These are phyloP conservation scores for Passerculus sandwichensis DNA, from an alignment of 2,797 vertebrate genomes.

Conservation along the genomic window DNA sequence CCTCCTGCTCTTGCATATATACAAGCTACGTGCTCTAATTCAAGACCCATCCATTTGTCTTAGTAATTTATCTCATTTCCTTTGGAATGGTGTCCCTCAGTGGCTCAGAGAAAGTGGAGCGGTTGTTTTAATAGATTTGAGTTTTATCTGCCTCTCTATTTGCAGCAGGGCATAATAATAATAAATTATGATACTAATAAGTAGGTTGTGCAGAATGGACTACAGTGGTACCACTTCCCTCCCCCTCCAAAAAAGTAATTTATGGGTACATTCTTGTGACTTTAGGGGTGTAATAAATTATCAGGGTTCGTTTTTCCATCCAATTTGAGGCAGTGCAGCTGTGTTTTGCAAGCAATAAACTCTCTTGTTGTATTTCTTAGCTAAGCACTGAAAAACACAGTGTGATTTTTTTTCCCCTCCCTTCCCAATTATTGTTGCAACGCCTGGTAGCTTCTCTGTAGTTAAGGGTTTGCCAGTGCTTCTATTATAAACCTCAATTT, in stretches of 20 bases:
- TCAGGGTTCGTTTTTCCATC: slow-evolving; percentile 75
- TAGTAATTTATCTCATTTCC: slow-evolving; percentile 70
- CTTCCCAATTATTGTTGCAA: slow-evolving; percentile 66
- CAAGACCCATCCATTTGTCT: slow-evolving; percentile 28
- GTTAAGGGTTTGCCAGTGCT: slow-evolving; percentile 71
- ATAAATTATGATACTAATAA: slow-evolving; percentile 83
- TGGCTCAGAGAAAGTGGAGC: slow-evolving; percentile 71
- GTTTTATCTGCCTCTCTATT: slow-evolving; percentile 77
- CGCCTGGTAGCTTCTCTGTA: slow-evolving; percentile 66
- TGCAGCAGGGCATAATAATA: slow-evolving; percentile 76
- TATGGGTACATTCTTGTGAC: slow-evolving; percentile 77
- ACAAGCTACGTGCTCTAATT: background rate
- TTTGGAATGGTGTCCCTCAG: slow-evolving; percentile 67
- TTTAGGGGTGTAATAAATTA: slow-evolving; percentile 83
- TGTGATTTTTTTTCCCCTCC: slow-evolving; percentile 46
- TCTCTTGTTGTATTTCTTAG: slow-evolving; percentile 88
- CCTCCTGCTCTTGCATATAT: slow-evolving; percentile 35
- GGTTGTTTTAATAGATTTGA: slow-evolving; percentile 78
- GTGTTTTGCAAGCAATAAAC: slow-evolving; percentile 84
- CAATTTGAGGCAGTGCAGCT: slow-evolving; percentile 79
- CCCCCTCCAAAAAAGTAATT: slow-evolving; percentile 74
- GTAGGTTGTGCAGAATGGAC: slow-evolving; percentile 73
- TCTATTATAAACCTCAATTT: slow-evolving; percentile 71
- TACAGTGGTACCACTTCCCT: slow-evolving; percentile 52
- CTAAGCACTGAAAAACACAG: slow-evolving; percentile 80